Evolutionary conservation across 2,888 invertebrate species (phyloP).

Genomic region (Polia nebulosa): DNA sequence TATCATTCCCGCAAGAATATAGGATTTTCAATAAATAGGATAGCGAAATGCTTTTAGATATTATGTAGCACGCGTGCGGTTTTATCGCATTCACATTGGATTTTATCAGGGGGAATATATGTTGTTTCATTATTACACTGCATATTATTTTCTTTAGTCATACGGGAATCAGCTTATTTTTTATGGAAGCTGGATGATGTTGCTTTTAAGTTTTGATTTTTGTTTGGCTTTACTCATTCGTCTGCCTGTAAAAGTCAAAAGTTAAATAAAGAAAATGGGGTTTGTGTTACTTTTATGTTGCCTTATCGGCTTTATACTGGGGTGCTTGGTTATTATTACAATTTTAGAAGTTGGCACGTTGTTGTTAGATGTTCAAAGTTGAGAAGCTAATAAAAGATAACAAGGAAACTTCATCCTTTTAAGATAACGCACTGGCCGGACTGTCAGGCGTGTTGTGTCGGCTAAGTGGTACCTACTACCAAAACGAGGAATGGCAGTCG

Average conservation of each 20-base stretch:
- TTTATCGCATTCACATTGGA: constrained; percentile 56
- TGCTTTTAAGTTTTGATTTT: constrained; percentile 41
- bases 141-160: constrained; percentile 50
- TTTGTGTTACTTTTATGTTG: constrained; percentile 23
- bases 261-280: constrained; percentile 37
- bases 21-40: constrained; percentile 62
- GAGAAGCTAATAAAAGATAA: constrained; percentile 52
- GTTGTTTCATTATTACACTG: constrained; percentile 59
- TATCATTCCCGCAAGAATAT: constrained; percentile 62
- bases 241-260: constrained; percentile 26
- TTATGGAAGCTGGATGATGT: constrained; percentile 25
- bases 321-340: constrained; percentile 36
- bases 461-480: background rate
- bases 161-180: constrained; percentile 41
- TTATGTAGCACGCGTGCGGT: constrained; percentile 56
- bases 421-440: constrained; percentile 21
- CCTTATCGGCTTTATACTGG: constrained; percentile 28
- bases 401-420: constrained; percentile 39
- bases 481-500: background rate
- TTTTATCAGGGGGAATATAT: constrained; percentile 50
- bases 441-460: background rate
- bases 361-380: constrained; percentile 40
- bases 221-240: constrained; percentile 31
- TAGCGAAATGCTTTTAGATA: constrained; percentile 59
- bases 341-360: constrained; percentile 45